Conservation (phyloP, 2,797 vertebrate genomes). For the Myotis findleyi region DNA sequence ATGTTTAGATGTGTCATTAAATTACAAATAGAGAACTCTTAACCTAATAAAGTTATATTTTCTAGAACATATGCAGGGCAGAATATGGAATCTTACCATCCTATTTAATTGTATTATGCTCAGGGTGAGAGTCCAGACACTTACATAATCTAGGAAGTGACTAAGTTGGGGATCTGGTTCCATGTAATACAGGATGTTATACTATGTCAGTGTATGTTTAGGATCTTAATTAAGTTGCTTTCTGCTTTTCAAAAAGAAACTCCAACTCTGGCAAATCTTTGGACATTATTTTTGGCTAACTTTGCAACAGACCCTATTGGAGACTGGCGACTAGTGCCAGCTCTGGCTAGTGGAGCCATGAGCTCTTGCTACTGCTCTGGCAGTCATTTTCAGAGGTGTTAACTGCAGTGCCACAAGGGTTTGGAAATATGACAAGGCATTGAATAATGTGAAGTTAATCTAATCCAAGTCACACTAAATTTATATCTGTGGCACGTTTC, state of each 20-base stretch:
- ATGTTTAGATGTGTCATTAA: conserved; percentile 18
- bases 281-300: conserved; percentile 24
- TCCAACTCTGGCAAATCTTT: conserved; percentile 2
- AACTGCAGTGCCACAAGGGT: background rate
- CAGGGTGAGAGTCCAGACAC: conserved; percentile 2
- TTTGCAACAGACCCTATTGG: background rate
- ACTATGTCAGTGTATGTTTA: background rate
- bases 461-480: background rate
- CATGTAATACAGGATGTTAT: background rate
- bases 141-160: background rate
- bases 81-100: conserved; percentile 26
- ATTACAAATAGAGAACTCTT: background rate
- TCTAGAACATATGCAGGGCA: background rate
- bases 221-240: conserved; percentile 8
- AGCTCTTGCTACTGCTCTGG: background rate
- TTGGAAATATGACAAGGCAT: background rate
- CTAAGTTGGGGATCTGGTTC: background rate
- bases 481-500: conserved; percentile 12
- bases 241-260: conserved; percentile 59
- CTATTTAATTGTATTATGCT: conserved; percentile 3
- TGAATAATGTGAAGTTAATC: background rate
- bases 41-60: conserved; percentile 42
- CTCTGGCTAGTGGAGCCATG: background rate
- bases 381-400: background rate
- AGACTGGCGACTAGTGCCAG: background rate